Evolutionary conservation across 2,113 vertebrate species (phyloP).

Genomic region (Neolamprologus devosi): DNA sequence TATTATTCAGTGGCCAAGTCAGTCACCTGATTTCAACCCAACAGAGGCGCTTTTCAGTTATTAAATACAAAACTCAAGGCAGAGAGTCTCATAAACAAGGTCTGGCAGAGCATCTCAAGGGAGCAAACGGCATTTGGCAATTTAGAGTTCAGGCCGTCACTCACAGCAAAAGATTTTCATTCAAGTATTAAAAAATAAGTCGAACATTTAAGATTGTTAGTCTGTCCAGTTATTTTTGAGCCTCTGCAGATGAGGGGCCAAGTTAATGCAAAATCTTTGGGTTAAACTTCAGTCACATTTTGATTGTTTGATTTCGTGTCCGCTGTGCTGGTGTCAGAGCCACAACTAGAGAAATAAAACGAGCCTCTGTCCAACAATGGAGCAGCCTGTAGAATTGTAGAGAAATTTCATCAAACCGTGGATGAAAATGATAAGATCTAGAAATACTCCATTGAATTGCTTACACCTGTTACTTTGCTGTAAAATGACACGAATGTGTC

Average conservation of each 20-base stretch:
- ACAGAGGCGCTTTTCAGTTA: not conserved
- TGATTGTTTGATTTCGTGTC: not conserved
- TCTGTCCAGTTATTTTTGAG: not conserved
- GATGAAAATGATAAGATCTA: not conserved
- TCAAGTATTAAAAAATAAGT: not conserved
- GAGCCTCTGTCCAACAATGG: not conserved
- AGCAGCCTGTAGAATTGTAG: not conserved
- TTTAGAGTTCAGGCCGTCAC: not conserved
- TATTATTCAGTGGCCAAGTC: not conserved
- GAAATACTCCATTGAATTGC: fast-evolving
- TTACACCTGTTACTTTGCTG: not conserved
- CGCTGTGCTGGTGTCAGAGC: fast-evolving
- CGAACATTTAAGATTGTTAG: not conserved
- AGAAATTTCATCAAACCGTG: not conserved
- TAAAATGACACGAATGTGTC: fast-evolving
- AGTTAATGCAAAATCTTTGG: not conserved
- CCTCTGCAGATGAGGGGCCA: not conserved
- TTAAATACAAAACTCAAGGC: not conserved
- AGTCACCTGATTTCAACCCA: not conserved
- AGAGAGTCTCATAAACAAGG: not conserved
- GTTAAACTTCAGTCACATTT: not conserved
- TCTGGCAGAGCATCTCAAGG: not conserved
- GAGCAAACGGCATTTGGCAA: fast-evolving
- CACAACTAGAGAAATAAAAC: fast-evolving
- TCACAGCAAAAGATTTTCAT: not conserved